A percentile compares a stretch with the other conserved stretches of the same genome.
Conservation (phyloP, 2,888 invertebrate genomes). For the Diabrotica balteata region DNA sequence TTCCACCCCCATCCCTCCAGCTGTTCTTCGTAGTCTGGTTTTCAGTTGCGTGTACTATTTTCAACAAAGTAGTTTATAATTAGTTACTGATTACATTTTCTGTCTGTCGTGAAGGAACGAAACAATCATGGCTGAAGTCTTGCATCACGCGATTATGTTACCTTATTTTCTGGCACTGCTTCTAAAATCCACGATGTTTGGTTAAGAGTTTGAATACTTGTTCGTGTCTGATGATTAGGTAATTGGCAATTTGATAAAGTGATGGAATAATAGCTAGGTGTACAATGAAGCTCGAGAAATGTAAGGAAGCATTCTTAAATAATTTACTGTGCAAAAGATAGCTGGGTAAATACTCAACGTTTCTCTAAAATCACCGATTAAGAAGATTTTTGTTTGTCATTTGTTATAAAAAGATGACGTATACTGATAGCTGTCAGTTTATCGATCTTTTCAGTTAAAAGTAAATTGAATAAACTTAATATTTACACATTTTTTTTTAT, state of each 20-base stretch:
- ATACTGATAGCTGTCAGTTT: too few species aligned
- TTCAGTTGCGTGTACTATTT: constrained; percentile 30
- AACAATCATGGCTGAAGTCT: constrained; percentile 30
- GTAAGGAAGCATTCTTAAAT: too few species aligned
- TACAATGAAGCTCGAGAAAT: background rate
- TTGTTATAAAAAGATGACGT: too few species aligned
- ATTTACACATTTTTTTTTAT: too few species aligned
- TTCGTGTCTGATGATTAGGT: constrained; percentile 29
- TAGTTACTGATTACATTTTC: constrained; percentile 34
- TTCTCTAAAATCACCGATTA: too few species aligned
- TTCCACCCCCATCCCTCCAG: constrained; percentile 6
- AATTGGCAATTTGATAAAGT: constrained; percentile 27
- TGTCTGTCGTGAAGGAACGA: constrained; percentile 34
- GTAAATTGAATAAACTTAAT: too few species aligned
- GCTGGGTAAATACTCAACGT: too few species aligned
- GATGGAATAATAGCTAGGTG: constrained; percentile 25
- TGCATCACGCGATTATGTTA: constrained; percentile 27
- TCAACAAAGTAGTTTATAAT: constrained; percentile 35
- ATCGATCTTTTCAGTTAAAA: too few species aligned
- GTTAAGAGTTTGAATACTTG: constrained; percentile 22
- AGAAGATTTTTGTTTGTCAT: too few species aligned
- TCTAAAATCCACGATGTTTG: constrained; percentile 22
- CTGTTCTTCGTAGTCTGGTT: constrained; percentile 25
- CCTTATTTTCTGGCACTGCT: constrained; percentile 13
- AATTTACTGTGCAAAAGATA: too few species aligned